Evolutionary conservation across 2,113 vertebrate genomes (phyloP).

Genomic region (Cynopterus brachyotis): DNA sequence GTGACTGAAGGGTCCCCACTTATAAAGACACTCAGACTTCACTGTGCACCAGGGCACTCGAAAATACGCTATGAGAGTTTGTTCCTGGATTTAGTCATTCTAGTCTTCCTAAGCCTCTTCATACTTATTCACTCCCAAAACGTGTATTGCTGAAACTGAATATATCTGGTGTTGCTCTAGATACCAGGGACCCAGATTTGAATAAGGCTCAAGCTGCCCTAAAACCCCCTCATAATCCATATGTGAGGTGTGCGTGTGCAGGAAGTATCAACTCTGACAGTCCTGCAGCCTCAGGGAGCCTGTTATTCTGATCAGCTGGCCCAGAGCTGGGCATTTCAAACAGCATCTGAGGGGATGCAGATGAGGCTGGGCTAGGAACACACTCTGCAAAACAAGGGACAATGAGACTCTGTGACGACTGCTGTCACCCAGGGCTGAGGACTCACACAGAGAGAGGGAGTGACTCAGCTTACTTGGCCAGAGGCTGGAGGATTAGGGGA

Average conservation of each 20-base stretch:
- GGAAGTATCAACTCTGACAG: neutral
- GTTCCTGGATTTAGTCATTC: neutral
- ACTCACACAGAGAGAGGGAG: neutral
- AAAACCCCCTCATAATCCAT: neutral
- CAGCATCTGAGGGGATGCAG: neutral
- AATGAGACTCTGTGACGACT: neutral
- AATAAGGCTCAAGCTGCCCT: neutral
- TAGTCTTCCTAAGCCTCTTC: neutral
- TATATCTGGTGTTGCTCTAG: neutral
- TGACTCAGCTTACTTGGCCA: neutral
- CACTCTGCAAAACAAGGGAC: neutral
- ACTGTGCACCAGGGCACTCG: neutral
- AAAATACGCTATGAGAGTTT: neutral
- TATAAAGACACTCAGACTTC: neutral
- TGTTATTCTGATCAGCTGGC: neutral
- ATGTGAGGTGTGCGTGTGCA: no score
- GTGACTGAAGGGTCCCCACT: neutral
- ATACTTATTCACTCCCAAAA: neutral
- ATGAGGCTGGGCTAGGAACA: neutral
- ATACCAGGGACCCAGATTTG: neutral
- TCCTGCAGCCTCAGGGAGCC: neutral
- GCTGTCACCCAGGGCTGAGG: accelerated
- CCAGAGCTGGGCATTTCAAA: neutral
- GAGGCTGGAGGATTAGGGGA: neutral
- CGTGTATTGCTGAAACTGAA: neutral